Conservation (phyloP, 2,888 invertebrate species). For the Thalpophila matura region DNA sequence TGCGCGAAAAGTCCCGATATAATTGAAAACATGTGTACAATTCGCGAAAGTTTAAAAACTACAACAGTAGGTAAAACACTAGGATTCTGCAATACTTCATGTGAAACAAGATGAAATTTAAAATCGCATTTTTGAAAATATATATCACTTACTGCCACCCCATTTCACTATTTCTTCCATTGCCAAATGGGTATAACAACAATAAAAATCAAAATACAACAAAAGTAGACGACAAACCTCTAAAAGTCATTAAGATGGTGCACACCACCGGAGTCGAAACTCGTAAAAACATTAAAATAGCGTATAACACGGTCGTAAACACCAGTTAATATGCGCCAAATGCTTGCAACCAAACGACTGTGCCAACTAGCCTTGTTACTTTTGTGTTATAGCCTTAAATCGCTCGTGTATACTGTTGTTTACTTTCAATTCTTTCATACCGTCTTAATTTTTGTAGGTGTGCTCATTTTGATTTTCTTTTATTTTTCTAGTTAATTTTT, state of each 20-base stretch:
- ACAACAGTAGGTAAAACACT: no score
- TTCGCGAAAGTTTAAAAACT: no score
- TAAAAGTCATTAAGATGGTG: conserved; percentile 48
- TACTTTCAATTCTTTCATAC: conserved; percentile 23
- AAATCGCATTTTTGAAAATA: not conserved
- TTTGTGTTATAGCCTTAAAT: conserved; percentile 31
- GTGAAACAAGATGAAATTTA: no score
- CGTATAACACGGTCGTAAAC: conserved; percentile 65
- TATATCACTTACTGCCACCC: not conserved
- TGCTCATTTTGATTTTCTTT: not conserved
- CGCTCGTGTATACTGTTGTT: conserved; percentile 25
- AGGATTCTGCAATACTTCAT: no score
- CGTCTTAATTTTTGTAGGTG: not conserved
- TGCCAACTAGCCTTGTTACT: conserved; percentile 48
- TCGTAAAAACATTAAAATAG: conserved; percentile 62
- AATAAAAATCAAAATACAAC: conserved; percentile 30
- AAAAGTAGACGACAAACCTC: conserved; percentile 38
- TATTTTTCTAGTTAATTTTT: no score
- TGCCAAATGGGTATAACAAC: conserved; percentile 1
- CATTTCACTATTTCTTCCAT: conserved; percentile 21
- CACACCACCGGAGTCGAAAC: conserved; percentile 51
- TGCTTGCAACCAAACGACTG: conserved; percentile 49
- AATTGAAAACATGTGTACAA: no score
- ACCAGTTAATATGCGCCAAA: conserved; percentile 59
- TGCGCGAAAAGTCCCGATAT: no score